Percentiles rank a stretch among this genome's conserved stretches.
Evolutionary conservation across 2,888 invertebrate genomes (phyloP).

Genomic region (Coenonympha glycerion): DNA sequence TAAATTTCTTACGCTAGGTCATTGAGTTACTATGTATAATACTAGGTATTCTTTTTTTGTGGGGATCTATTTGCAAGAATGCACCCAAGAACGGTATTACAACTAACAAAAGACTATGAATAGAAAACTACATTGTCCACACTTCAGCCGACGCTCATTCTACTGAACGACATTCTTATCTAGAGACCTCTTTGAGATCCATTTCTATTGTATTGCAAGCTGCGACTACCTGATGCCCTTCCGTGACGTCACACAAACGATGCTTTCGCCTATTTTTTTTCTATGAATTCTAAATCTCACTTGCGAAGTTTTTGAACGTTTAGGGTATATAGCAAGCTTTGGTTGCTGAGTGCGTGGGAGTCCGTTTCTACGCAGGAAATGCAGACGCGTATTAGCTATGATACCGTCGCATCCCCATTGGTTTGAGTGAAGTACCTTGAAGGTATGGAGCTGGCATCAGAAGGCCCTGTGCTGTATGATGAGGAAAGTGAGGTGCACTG

Average conservation of each 20-base stretch:
- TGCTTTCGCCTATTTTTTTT: slow-evolving; percentile 40
- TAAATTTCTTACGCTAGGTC: too few species aligned
- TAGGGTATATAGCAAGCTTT: slow-evolving; percentile 33
- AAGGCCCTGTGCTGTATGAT: slow-evolving; percentile 45
- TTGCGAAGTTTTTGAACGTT: slow-evolving; percentile 40
- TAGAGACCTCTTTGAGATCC: too few species aligned
- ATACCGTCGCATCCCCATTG: slow-evolving; percentile 41
- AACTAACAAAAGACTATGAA: background rate
- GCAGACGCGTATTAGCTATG: too few species aligned
- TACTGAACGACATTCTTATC: background rate
- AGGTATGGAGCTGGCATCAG: slow-evolving; percentile 50
- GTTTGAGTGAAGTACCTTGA: slow-evolving; percentile 55
- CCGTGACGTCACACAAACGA: slow-evolving; percentile 27
- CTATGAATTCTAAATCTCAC: slow-evolving; percentile 50
- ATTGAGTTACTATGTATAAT: too few species aligned
- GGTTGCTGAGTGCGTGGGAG: slow-evolving; percentile 34
- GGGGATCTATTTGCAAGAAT: too few species aligned
- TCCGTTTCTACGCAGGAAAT: slow-evolving; percentile 68
- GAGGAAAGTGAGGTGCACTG: slow-evolving; percentile 60
- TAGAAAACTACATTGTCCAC: too few species aligned
- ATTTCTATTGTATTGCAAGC: slow-evolving; percentile 17
- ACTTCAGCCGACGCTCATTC: background rate
- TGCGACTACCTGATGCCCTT: slow-evolving; percentile 34
- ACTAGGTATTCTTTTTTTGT: too few species aligned
- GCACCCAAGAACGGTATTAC: too few species aligned